Evolutionary conservation across 2,888 invertebrate genomes (phyloP), one percentile per base, ranked within the genome.

Genomic region (Pseudanteris insignis): DNA sequence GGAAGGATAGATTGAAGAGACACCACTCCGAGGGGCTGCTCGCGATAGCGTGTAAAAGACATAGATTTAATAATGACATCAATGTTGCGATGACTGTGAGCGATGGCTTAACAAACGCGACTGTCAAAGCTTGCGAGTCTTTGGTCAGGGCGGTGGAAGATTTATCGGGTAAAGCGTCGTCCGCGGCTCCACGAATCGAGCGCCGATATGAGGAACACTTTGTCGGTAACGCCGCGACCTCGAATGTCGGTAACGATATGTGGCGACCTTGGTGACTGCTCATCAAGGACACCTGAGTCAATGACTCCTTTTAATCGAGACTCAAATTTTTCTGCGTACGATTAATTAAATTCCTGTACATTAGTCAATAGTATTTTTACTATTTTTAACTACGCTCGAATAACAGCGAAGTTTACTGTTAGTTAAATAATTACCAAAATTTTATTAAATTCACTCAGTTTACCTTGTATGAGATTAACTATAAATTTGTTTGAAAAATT

Each of bases 201-300:
- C 51, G 28, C 11, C 36, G 24, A 40, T 53, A 51, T 9, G 48
- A 53, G 9, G 48, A 40, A 34, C 47, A 53, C 9, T 63, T 55
- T 37, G 63, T 66, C 7, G 68, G 59, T 18, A 66, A 67, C 10
- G 71, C 72, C 7, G 66, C 69, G 26, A 59, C 74, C 15, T 66
- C 74, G 2, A 67, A 70, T 28, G 74, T 77, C 1, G 81, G 81
- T 43, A 79, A 79, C 13, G 83, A 83, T 64, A 85, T 85, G 82
- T 85, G 85, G 85, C 79, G 85, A 47, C 85, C 85, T 1, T 85
- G 85, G 85, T 85, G 72, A 75, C 21, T 3, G 3, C 7, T 21
- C 21, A 7, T 21, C 21, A 21, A 3, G 4, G 7, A 7, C 7
- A 21, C 21, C 21, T 7, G 4, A 7, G 21, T 7, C 21, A 21